phyloP scores from a whole-genome alignment of 92 coral and sea anemone species.

The Heteractis magnifica region DNA sequence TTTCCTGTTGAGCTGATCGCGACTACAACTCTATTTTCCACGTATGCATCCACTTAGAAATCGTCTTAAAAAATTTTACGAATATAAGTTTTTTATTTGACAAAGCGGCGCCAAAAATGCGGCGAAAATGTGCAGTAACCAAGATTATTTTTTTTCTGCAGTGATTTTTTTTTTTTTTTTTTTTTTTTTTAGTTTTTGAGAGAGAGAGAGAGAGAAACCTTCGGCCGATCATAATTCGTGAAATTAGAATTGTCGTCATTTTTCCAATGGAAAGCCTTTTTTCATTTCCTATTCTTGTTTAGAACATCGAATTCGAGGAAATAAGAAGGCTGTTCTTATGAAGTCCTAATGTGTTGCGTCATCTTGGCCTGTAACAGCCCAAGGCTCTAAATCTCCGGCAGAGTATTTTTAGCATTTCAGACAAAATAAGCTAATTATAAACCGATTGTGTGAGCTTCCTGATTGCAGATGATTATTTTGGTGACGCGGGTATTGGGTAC shows the following conservation, averaged over 20 bases:
- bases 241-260: neutral
- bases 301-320: neutral
- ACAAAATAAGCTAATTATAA: neutral
- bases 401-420: neutral
- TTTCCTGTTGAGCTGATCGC: no score
- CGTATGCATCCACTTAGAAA: no score
- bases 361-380: neutral
- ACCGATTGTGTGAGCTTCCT: neutral
- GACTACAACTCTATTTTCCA: no score
- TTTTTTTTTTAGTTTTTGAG: no score
- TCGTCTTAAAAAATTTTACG: no score
- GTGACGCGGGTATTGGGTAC: neutral
- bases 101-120: no score
- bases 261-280: neutral
- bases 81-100: no score
- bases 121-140: no score
- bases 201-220: no score
- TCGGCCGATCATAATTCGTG: no score
- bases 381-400: neutral
- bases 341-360: neutral
- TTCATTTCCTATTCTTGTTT: constrained; percentile 2
- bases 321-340: neutral
- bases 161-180: no score
- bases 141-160: no score
- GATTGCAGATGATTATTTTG: neutral